These are phyloP conservation scores for Drepana arcuata DNA, from an alignment of 1,140 invertebrate genomes.

Conservation along the genomic window DNA sequence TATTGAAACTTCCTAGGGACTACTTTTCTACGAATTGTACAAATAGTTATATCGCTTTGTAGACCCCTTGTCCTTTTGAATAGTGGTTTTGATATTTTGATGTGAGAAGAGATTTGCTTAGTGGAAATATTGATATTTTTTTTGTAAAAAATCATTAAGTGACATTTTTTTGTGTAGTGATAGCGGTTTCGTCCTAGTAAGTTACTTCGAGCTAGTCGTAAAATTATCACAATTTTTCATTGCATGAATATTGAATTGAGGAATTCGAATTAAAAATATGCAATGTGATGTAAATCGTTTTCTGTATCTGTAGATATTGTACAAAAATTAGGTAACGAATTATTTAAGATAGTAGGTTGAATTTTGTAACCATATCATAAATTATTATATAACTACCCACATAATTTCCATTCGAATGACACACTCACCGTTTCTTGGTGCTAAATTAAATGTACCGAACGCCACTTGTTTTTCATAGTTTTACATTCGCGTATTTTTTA, in stretches of 20 bases:
- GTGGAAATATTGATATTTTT: constrained; percentile 22
- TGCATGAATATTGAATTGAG: constrained; percentile 33
- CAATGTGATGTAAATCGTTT: constrained; percentile 43
- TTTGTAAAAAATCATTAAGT: constrained; percentile 58
- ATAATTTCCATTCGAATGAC: constrained; percentile 12
- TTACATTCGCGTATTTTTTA: constrained; percentile 3
- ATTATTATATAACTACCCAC: constrained; percentile 54
- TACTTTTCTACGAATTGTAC: constrained; percentile 26
- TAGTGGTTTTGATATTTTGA: constrained; percentile 16
- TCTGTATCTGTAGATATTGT: constrained; percentile 63
- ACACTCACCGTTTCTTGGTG: constrained; percentile 18
- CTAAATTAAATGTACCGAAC: constrained; percentile 11
- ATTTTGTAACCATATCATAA: constrained; percentile 69
- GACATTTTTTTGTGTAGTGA: constrained; percentile 45
- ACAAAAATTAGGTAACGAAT: constrained; percentile 47
- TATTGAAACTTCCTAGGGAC: constrained; percentile 22
- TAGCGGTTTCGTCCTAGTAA: constrained; percentile 62
- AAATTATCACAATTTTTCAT: constrained; percentile 62
- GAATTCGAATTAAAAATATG: constrained; percentile 25
- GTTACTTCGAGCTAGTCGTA: constrained; percentile 64
- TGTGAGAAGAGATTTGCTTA: constrained; percentile 22
- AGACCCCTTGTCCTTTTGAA: constrained; percentile 15
- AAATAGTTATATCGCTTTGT: constrained; percentile 14
- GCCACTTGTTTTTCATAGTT: constrained; percentile 5
- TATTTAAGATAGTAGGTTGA: constrained; percentile 51